Percentiles rank a stretch among this genome's conserved stretches.
phyloP scores from a whole-genome alignment of 2,888 invertebrate genomes.

The Melanostoma mellinum region DNA sequence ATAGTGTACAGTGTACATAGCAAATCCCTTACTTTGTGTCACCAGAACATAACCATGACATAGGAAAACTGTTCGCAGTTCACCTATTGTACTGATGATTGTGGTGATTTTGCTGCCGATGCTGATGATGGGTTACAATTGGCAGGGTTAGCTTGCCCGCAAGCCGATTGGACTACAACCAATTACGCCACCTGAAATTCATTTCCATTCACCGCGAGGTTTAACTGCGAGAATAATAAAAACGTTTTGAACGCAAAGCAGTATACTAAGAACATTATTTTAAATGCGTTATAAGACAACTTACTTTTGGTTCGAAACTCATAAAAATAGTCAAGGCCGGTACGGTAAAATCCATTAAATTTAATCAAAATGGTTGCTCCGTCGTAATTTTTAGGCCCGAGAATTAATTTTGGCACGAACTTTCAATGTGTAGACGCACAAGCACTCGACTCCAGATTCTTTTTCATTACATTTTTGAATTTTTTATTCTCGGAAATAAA shows the following conservation, averaged over 20 bases:
- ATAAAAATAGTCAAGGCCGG: too few relatives aligned
- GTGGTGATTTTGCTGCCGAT: slow-evolving; percentile 42
- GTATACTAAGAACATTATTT: too few relatives aligned
- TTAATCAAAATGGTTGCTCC: too few relatives aligned
- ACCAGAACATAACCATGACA: slow-evolving; percentile 59
- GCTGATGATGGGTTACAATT: slow-evolving; percentile 50
- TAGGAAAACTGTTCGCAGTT: slow-evolving; percentile 24
- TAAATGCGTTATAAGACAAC: too few relatives aligned
- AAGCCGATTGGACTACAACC: slow-evolving; percentile 61
- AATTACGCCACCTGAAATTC: slow-evolving; percentile 62
- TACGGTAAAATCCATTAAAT: too few relatives aligned
- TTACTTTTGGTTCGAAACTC: too few relatives aligned
- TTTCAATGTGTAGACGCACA: too few relatives aligned
- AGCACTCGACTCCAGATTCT: too few relatives aligned
- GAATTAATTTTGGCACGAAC: too few relatives aligned
- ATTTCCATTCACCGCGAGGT: slow-evolving; percentile 14
- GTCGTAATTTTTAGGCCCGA: too few relatives aligned
- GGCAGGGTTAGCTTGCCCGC: slow-evolving; percentile 45
- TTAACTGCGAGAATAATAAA: slow-evolving; percentile 2
- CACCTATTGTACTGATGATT: slow-evolving; percentile 13
- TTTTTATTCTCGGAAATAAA: too few relatives aligned
- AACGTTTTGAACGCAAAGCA: neutral
- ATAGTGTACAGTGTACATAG: neutral
- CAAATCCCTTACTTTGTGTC: slow-evolving; percentile 47
- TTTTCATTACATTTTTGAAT: too few relatives aligned